A percentile compares a stretch with the other conserved stretches of the same genome.
Conservation (phyloP, 2,888 invertebrate genomes). For the Spisula solida region DNA sequence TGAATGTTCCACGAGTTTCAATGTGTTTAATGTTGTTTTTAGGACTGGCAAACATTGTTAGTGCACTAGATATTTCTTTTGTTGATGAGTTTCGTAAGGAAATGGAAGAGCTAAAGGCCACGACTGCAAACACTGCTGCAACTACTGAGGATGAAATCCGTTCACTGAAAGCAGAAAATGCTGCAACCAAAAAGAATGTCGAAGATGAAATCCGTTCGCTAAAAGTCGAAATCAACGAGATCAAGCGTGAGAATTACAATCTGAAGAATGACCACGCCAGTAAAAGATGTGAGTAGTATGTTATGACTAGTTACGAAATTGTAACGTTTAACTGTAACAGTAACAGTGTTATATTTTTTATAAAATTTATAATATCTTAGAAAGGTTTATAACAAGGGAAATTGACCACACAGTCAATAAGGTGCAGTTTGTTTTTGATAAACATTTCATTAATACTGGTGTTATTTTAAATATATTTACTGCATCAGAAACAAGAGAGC, state of each 20-base stretch:
- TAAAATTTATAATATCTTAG: no score
- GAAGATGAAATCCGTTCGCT: background rate
- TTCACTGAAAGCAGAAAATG: background rate
- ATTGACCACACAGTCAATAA: no score
- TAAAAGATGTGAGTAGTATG: conserved; percentile 1
- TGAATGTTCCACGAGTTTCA: no score
- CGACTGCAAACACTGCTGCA: background rate
- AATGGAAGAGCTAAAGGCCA: background rate
- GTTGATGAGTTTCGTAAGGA: background rate
- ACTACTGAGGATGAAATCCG: no score
- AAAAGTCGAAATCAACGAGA: background rate
- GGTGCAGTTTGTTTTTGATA: no score
- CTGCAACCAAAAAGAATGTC: background rate
- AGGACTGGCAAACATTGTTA: background rate
- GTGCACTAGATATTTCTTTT: background rate
- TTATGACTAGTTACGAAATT: no score
- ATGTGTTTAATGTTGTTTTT: background rate
- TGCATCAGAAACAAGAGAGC: no score
- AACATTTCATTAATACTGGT: no score
- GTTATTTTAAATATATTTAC: no score
- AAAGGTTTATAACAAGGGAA: no score
- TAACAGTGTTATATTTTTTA: no score
- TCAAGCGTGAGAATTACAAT: background rate
- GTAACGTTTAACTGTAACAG: background rate
- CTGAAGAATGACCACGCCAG: background rate